Evolutionary conservation across 2,797 vertebrate genomes (phyloP).

Genomic region (Gallinago nigripennis): DNA sequence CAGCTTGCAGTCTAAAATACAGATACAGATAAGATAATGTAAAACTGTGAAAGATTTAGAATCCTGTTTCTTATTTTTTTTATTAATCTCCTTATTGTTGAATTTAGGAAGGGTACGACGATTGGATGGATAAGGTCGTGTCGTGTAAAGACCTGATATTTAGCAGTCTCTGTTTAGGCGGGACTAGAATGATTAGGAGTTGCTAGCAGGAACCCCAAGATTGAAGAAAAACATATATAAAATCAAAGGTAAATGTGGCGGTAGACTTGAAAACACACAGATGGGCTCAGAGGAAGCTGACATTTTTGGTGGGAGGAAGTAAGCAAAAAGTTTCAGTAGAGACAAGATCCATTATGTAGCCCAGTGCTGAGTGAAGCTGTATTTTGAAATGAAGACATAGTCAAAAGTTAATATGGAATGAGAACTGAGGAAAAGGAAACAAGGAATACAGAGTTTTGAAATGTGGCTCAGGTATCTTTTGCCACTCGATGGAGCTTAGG

Average conservation of each 20-base stretch:
- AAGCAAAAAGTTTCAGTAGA: neutral
- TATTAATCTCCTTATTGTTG: neutral
- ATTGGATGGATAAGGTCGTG: neutral
- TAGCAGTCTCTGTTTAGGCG: neutral
- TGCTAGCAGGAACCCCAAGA: neutral
- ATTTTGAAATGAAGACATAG: neutral
- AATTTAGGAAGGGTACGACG: neutral
- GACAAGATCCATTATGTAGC: neutral
- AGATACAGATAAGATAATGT: neutral
- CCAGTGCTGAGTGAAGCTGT: neutral
- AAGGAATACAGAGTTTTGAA: neutral
- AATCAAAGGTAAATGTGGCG: neutral
- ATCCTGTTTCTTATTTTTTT: neutral
- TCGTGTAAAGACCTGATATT: fast-evolving
- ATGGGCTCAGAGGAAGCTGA: neutral
- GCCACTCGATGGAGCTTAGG: neutral
- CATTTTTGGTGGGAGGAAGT: neutral
- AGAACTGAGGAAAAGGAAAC: neutral
- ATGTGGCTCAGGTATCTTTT: neutral
- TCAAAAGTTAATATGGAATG: neutral
- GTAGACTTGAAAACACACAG: neutral
- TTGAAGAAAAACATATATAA: neutral
- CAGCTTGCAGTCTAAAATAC: neutral
- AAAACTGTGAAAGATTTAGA: neutral
- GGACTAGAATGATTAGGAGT: neutral